phyloP scores from a whole-genome alignment of 1,140 invertebrate species.

The Agrypnia vestita region DNA sequence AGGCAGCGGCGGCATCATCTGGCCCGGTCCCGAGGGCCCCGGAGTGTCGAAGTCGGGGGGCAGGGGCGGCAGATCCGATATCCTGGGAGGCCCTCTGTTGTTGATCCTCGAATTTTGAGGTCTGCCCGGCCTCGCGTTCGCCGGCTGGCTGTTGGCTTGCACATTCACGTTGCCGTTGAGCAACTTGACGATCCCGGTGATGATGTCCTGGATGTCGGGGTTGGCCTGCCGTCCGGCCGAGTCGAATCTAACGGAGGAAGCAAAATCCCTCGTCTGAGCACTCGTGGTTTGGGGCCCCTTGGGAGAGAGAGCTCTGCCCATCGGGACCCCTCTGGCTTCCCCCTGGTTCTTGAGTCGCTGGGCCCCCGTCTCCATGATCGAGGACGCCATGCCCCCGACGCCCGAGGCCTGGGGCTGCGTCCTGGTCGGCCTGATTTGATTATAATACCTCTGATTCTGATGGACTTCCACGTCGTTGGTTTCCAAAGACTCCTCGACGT shows the following conservation, averaged over 20 bases:
- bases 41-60: slow-evolving; percentile 80
- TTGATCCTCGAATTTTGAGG: slow-evolving; percentile 84
- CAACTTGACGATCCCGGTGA: slow-evolving; percentile 91
- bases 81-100: slow-evolving; percentile 88
- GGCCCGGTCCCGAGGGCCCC: slow-evolving; percentile 67
- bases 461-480: slow-evolving; percentile 68
- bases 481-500: slow-evolving; percentile 67
- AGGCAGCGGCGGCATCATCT: slow-evolving; percentile 63
- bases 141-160: slow-evolving; percentile 78
- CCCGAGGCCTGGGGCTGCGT: slow-evolving; percentile 58
- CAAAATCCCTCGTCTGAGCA: slow-evolving; percentile 51
- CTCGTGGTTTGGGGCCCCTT: slow-evolving; percentile 77
- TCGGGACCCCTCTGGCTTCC: slow-evolving; percentile 82
- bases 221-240: slow-evolving; percentile 70
- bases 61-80: slow-evolving; percentile 81
- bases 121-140: slow-evolving; percentile 72
- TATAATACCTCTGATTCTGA: slow-evolving; percentile 69
- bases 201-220: slow-evolving; percentile 92
- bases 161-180: slow-evolving; percentile 91
- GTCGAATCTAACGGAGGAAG: slow-evolving; percentile 63
- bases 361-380: slow-evolving; percentile 31
- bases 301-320: slow-evolving; percentile 74
- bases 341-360: slow-evolving; percentile 66
- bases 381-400: slow-evolving; percentile 33
- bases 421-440: slow-evolving; percentile 69